Conservation (phyloP, 1,140 invertebrate genomes). For the Anoplolepis gracilipes region DNA sequence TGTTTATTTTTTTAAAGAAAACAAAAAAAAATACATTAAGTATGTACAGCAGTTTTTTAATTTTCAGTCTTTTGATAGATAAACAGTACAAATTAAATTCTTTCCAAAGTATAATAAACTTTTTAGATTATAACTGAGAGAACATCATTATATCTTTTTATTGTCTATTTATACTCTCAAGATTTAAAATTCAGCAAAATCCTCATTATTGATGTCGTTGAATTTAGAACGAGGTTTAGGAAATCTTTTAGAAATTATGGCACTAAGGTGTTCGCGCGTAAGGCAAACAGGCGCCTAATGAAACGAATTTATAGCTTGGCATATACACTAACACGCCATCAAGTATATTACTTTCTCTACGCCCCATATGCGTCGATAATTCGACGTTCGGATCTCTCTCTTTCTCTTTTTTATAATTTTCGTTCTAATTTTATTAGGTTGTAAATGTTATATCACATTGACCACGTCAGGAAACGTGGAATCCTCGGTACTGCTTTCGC, state of each 20-base stretch:
- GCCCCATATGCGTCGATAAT: conserved; percentile 13
- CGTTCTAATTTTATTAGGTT: conserved; percentile 27
- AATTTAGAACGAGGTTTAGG: neutral
- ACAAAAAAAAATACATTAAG: no score
- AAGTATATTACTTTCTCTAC: conserved; percentile 28
- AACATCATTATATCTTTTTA: neutral
- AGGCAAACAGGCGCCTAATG: neutral
- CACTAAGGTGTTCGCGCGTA: no score
- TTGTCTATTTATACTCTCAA: neutral
- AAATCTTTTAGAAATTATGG: neutral
- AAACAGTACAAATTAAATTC: neutral
- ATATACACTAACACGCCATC: neutral
- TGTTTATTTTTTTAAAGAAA: no score
- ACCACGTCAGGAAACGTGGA: neutral
- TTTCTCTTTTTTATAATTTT: neutral
- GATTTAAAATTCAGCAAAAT: neutral
- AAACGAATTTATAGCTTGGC: neutral
- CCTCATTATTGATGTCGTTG: neutral
- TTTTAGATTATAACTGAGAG: no score
- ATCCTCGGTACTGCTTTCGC: conserved; percentile 19
- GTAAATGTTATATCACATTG: conserved; percentile 43
- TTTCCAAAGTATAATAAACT: no score
- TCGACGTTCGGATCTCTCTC: conserved; percentile 16
- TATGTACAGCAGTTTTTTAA: no score
- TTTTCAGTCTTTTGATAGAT: neutral